A percentile compares a stretch with the other conserved stretches of the same genome.
phyloP scores from a whole-genome alignment of 2,888 invertebrate species.

The Zhuqinia jingwanae region DNA sequence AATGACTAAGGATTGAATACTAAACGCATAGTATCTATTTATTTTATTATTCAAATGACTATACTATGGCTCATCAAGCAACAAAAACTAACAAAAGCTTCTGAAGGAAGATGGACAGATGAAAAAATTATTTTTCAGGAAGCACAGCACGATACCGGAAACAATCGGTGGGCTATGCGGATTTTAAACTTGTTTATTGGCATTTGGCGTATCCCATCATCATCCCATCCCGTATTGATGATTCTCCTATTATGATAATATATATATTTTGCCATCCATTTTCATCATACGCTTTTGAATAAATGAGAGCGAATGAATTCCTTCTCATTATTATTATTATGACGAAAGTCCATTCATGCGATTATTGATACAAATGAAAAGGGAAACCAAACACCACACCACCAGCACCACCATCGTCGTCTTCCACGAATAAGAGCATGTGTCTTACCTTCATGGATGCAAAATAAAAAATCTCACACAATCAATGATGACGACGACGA shows the following conservation, averaged over 20 bases:
- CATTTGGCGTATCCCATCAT: slow-evolving; percentile 28
- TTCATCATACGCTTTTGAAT: slow-evolving; percentile 10
- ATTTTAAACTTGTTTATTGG: slow-evolving; percentile 57
- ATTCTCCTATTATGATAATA: slow-evolving; percentile 9
- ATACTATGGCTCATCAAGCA: slow-evolving; percentile 13
- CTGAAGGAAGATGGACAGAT: slow-evolving; percentile 58
- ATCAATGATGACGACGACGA: background rate
- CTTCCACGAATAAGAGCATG: background rate
- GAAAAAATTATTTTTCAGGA: slow-evolving; percentile 64
- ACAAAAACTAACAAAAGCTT: slow-evolving; percentile 43
- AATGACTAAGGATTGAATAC: background rate
- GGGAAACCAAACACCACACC: background rate
- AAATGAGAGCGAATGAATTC: slow-evolving; percentile 13
- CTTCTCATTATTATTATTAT: background rate
- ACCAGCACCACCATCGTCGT: background rate
- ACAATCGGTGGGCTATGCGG: slow-evolving; percentile 65
- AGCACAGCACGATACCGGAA: slow-evolving; percentile 67
- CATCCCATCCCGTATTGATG: background rate
- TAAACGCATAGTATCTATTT: background rate
- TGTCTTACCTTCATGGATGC: background rate
- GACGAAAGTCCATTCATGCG: slow-evolving; percentile 18
- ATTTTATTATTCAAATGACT: slow-evolving; percentile 6
- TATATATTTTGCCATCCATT: slow-evolving; percentile 32
- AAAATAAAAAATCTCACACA: background rate
- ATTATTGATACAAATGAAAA: slow-evolving; percentile 10